Base-by-base conservation (phyloP, 2,888 invertebrate genomes). In the Capitulum mitella region DNA sequence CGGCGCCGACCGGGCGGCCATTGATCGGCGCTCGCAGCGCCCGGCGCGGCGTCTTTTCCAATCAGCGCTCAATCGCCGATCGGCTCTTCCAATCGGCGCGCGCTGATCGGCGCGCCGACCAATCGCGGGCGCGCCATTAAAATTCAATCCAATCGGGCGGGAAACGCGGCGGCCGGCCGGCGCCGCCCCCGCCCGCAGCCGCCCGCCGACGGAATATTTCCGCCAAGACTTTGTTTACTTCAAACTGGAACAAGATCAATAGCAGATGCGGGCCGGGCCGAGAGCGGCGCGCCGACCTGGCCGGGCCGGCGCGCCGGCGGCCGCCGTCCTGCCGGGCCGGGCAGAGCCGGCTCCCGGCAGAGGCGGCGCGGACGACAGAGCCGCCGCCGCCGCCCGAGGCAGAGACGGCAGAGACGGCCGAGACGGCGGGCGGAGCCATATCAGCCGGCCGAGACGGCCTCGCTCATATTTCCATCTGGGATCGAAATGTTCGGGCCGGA, bases 61-160 rank as follows among this genome's bases (percentile, higher is more conserved):
- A 64, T 64, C 64, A 64, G 34, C 64, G 8, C 34, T n/a, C 64
- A 32, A 64, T 64, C 64, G 64, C 64, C 64, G 64, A 64, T 64
- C 34, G 64, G 16, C 64, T 64, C 64, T 64, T 64, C 64, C 64
- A 64, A 64, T 64, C 64, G 37, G n/a, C 64, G 64, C 64, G 64
- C 64, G 64, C 64, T 37, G 64, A 64, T 64, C 64, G 64, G 34
- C 37, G 64, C 34, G 37, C 37, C 64, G 37, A 37, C 64, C 64
- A 64, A 64, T 64, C 34, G 64, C 19, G 37, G 37, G 64, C 64
- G 34, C n/a, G 16, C 64, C 32, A 64, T 64, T 64, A 64, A 64
- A 64, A 64, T 64, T 16, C 64, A 64, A 32, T 64, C 64, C 64
- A 64, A 64, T 64, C 64, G 64, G 64, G 34, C 37, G 64, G 64